A percentile compares a stretch with the other conserved stretches of the same genome.
phyloP scores from a whole-genome alignment of 2,797 vertebrate genomes.

The Phrynocephalus forsythii region DNA sequence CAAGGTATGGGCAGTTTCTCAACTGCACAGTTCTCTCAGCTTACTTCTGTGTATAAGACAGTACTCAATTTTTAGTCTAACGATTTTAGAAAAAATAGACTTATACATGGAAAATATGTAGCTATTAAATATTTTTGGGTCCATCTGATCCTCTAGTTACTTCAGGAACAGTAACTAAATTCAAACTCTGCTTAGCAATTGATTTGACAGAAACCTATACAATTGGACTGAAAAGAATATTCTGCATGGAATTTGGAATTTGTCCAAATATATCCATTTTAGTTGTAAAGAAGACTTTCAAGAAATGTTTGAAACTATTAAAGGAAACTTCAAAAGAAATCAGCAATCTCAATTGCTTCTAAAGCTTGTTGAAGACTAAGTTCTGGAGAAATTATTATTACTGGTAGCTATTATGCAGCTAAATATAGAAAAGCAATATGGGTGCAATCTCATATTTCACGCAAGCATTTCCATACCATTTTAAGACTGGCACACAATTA shows the following conservation, averaged over 20 bases:
- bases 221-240: not conserved
- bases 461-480: conserved; percentile 14
- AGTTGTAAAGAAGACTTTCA: not conserved
- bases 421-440: not conserved
- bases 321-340: not conserved
- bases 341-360: not conserved
- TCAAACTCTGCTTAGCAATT: not conserved
- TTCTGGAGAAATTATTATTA: not conserved
- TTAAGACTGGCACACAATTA: not conserved
- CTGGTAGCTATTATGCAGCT: not conserved
- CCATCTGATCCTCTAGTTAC: not conserved
- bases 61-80: no score
- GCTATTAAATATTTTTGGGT: conserved; percentile 8
- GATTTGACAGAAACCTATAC: not conserved
- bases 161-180: conserved; percentile 3
- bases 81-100: no score
- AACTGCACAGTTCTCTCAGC: no score
- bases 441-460: not conserved
- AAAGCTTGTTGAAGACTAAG: not conserved
- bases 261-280: conserved; percentile 3
- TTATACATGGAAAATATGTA: no score
- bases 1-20: no score
- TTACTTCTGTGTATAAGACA: no score
- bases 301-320: not conserved
- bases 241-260: not conserved